Base-by-base conservation (phyloP, 2,888 invertebrate genomes). In the Odontomyia ornata region DNA sequence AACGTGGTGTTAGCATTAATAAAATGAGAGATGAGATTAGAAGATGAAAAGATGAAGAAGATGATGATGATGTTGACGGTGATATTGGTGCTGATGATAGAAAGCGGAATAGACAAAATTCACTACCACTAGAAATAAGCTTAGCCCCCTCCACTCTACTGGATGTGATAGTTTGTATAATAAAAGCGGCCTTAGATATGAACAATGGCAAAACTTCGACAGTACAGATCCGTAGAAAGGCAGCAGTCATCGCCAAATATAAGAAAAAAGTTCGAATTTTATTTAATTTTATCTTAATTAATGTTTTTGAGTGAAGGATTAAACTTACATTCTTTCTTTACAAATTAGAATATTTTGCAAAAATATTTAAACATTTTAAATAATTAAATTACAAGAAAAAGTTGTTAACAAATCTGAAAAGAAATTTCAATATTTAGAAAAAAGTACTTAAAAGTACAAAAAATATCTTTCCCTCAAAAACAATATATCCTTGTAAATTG, bases 201-300 rank as follows among this genome's bases (percentile, higher is more conserved):
- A 89, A 89, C 89, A 89, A 92, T 92, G 91, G 90, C 91, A 87
- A 90, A 91, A 88, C 92, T 93, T 88, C 92, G 93, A 87, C 93
- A 93, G 88, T 93, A 93, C 92, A 93, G 93, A 92, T 93, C 91
- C 88, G 83, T 86, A 84, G 86, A 86, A 84, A 65, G 56, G 67
- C 85, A 85, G 81, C 83, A 84, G 82, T 81, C 81, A 80, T 80
- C 84, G 81, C 83, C 84, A 80, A 81, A 82, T 81, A 85, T 86
- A 83, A 84, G 86, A 83, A 86, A 86, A 83, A 86, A 86, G 86
- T 86, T 85, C 84, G 84, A 62, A 23, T 47, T 47, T 21, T 13
- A 28, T 69, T 47, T 23, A 46, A 25, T 67, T 69, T 7, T 21
- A 47, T 47, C 46, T 65, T 18, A 9, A 13, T 62, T 62, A 27